Conservation (phyloP, 2,113 vertebrate species). For the Ammodytes dubius region DNA sequence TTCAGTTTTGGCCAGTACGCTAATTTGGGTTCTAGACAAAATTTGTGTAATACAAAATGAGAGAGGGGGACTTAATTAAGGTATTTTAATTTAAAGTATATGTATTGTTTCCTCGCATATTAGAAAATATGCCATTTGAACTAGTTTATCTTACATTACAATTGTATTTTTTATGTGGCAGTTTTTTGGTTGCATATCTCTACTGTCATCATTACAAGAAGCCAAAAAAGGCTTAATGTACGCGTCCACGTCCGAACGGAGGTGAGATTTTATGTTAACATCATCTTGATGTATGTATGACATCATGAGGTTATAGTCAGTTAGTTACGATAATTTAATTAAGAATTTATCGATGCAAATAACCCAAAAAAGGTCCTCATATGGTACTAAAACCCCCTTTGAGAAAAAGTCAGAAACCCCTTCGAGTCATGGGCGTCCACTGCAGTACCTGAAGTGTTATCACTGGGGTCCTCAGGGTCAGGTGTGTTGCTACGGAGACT, state of each 20-base stretch:
- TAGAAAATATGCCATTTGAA: neutral
- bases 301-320: neutral
- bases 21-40: slow-evolving; percentile 23
- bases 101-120: neutral
- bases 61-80: slow-evolving; percentile 8
- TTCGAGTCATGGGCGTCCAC: neutral
- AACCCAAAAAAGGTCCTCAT: neutral
- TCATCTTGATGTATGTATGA: neutral
- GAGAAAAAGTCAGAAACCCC: neutral
- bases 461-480: slow-evolving; percentile 89
- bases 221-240: neutral
- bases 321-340: neutral
- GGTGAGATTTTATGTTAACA: neutral
- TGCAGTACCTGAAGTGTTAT: slow-evolving; percentile 88
- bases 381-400: neutral
- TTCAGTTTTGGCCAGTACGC: neutral
- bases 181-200: too few relatives aligned
- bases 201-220: too few relatives aligned
- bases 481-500: slow-evolving; percentile 93
- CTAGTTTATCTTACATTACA: neutral
- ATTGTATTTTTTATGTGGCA: neutral
- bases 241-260: neutral
- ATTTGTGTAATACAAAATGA: neutral
- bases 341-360: neutral
- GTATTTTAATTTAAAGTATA: slow-evolving; percentile 10